Conservation (phyloP, 1,140 invertebrate species). For the Proales similis region DNA sequence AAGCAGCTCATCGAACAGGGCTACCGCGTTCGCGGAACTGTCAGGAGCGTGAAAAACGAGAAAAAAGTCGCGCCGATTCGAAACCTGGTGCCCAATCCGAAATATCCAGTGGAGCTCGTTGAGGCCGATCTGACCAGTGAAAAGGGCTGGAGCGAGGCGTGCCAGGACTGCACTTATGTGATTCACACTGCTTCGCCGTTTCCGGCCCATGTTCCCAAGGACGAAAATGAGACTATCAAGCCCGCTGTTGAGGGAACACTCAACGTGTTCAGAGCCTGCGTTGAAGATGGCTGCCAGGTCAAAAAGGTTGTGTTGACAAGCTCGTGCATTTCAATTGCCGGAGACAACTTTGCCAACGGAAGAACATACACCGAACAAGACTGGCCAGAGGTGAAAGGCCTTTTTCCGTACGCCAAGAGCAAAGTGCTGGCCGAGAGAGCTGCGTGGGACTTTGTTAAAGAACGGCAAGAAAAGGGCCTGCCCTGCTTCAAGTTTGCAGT, state of each 20-base stretch:
- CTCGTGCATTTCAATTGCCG: conserved; percentile 56
- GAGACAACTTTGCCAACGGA: conserved; percentile 44
- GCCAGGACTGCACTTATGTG: conserved; percentile 56
- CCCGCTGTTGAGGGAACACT: conserved; percentile 59
- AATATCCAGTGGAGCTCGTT: conserved; percentile 53
- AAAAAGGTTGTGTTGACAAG: conserved; percentile 59
- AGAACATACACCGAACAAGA: conserved; percentile 56
- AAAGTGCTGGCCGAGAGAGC: conserved; percentile 58
- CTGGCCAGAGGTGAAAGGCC: conserved; percentile 54
- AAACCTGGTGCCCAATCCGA: conserved; percentile 51
- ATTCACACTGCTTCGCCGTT: conserved; percentile 60
- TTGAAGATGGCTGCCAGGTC: conserved; percentile 48
- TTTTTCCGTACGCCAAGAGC: conserved; percentile 53
- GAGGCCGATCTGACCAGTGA: conserved; percentile 49
- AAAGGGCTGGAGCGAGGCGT: conserved; percentile 53
- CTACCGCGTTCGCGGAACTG: conserved; percentile 57
- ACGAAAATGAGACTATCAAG: conserved; percentile 55
- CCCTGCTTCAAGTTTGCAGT: conserved; percentile 55
- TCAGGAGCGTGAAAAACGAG: conserved; percentile 54
- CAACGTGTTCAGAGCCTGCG: conserved; percentile 56
- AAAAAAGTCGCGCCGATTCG: conserved; percentile 51
- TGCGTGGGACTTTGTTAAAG: conserved; percentile 59
- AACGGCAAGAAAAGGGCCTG: conserved; percentile 47
- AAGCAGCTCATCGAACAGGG: conserved; percentile 56
- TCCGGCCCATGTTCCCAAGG: conserved; percentile 48